phyloP scores from a whole-genome alignment of 2,888 invertebrate genomes.

The Crocallis elinguaria region DNA sequence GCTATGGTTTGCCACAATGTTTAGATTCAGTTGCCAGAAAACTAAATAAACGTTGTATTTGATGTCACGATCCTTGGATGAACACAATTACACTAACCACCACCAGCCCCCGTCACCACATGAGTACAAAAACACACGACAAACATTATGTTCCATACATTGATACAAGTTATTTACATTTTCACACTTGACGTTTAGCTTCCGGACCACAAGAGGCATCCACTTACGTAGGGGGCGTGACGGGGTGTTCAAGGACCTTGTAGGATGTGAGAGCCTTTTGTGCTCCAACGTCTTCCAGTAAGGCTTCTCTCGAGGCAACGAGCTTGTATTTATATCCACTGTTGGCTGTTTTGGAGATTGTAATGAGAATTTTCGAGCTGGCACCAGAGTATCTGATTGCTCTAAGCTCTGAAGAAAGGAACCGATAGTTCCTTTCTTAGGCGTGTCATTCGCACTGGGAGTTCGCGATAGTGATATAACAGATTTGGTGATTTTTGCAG shows the following conservation, averaged over 20 bases:
- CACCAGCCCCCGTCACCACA: slow-evolving; percentile 31
- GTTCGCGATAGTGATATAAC: slow-evolving; percentile 71
- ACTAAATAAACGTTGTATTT: neutral
- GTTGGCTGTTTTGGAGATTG: slow-evolving; percentile 56
- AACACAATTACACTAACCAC: slow-evolving; percentile 36
- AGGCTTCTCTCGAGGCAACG: slow-evolving; percentile 66
- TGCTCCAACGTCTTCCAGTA: slow-evolving; percentile 80
- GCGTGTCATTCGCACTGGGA: slow-evolving; percentile 65
- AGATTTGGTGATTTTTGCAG: slow-evolving; percentile 63
- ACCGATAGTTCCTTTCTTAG: slow-evolving; percentile 49
- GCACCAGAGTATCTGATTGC: slow-evolving; percentile 43
- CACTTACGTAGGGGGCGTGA: slow-evolving; percentile 76
- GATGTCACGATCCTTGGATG: neutral
- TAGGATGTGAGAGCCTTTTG: slow-evolving; percentile 75
- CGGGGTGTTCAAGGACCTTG: slow-evolving; percentile 71
- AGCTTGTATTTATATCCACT: slow-evolving; percentile 59
- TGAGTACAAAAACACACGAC: slow-evolving; percentile 30
- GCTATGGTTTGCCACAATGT: neutral
- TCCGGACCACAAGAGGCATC: slow-evolving; percentile 30
- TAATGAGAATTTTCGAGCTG: slow-evolving; percentile 64
- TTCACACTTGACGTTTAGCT: slow-evolving; percentile 30
- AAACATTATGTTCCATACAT: slow-evolving; percentile 56
- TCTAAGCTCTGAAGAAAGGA: slow-evolving; percentile 62
- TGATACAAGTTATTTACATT: slow-evolving; percentile 31
- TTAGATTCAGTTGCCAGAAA: neutral